Base-by-base conservation (phyloP, 2,888 invertebrate genomes). In the Chironomus tentans region DNA sequence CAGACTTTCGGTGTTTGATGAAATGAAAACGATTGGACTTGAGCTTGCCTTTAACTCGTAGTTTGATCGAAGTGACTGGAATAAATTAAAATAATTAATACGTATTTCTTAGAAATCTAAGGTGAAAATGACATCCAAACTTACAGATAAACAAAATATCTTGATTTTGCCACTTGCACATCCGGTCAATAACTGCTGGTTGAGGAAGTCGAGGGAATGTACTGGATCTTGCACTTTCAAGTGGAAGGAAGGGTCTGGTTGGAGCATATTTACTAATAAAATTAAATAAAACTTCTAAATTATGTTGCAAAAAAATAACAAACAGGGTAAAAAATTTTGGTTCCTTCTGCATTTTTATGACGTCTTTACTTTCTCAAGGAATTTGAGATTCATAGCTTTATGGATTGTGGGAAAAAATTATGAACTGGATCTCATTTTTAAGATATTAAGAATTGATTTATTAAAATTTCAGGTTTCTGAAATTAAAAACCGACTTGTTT, bases 141-240 rank as follows among this genome's bases (percentile, higher is more conserved):
- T 75, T 50, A 75, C 75, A 15, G 68, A 68, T 50, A 75, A 50
- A 68, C 68, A 68, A 22, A 15, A 75, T 7, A 75, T 12, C 28
- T 65, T 47, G 13, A 75, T 50, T 22, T 28, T 68, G 12, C 93
- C 93, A 82, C 88, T 89, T 81, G 90, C 88, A 47, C 91, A 90
- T 77, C 92, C 92, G 80, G 91, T 91, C 81, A 91, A 87, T 80
- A 93, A 85, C 81, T 89, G 88, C 78, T 87, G 86, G 78, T 87
- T 87, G 82, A 90, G 88, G 81, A 92, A 93, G 79, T 89, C 88
- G 79, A 93, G 81, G 79, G 90, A 89, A 82, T 92, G 90, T 61
- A 93, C 88, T 77, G 89, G 87, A 76, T 88, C 89, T 2, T 22
- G 13, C 18, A 18, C 18, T 13, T 75, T 68, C 6, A 75, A 12